A percentile compares a stretch with the other conserved stretches of the same genome.
These are phyloP conservation scores for Heliocidaris tuberculata DNA, from an alignment of 35 echinoderm and acorn worm species.

Conservation along the genomic window DNA sequence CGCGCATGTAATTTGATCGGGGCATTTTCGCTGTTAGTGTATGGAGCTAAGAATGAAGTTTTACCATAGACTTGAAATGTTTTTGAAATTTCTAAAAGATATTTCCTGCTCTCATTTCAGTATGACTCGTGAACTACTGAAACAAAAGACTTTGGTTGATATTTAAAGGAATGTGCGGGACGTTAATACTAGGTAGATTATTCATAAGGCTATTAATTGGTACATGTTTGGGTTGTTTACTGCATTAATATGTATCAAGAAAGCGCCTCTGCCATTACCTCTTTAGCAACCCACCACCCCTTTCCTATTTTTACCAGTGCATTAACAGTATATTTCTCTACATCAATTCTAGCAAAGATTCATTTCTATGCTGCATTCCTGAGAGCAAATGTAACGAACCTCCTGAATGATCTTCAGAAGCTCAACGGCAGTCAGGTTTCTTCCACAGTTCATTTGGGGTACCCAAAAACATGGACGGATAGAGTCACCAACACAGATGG, in stretches of 20 bases:
- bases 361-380: not conserved
- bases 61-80: not conserved
- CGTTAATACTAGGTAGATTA: not conserved
- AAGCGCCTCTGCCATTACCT: not conserved
- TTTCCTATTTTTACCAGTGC: not conserved
- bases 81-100: not conserved
- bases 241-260: not conserved
- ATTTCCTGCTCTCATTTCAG: not conserved
- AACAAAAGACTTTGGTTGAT: not conserved
- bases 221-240: too few species aligned
- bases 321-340: too few species aligned
- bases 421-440: constrained; percentile 32
- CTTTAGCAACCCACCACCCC: not conserved
- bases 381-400: not conserved
- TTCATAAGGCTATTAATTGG: not conserved
- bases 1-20: not conserved
- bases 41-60: not conserved
- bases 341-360: not conserved
- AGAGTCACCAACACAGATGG: not conserved
- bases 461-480: not conserved
- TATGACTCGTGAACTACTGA: not conserved
- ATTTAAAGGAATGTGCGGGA: not conserved
- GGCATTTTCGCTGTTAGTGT: not conserved
- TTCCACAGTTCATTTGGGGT: not conserved
- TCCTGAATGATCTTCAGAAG: constrained; percentile 1